Evolutionary conservation across 2,113 vertebrate species (phyloP).

Genomic region (Platysternon megacephalum): DNA sequence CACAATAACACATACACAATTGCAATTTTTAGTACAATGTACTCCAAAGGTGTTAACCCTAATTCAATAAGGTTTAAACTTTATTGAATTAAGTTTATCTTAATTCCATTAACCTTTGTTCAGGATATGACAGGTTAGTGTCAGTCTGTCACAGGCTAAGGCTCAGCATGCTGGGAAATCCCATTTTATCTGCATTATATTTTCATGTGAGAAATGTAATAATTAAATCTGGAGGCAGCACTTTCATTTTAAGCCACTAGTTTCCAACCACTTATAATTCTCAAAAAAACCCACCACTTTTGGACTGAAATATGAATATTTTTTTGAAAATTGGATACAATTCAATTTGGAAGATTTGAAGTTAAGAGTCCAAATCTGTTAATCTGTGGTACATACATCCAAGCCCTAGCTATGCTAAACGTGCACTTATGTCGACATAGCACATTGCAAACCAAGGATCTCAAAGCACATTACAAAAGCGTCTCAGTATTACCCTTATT

Average conservation of each 20-base stretch:
- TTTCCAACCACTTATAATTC: neutral
- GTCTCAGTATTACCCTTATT: neutral
- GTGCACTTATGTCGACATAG: neutral
- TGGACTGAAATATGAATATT: neutral
- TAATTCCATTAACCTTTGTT: neutral
- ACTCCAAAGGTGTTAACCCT: neutral
- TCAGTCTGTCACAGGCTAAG: neutral
- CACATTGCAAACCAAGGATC: neutral
- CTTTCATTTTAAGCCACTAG: neutral
- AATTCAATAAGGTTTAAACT: neutral
- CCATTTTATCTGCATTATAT: constrained; percentile 32
- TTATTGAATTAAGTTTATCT: neutral
- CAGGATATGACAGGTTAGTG: neutral
- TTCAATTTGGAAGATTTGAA: neutral
- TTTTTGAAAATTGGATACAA: neutral
- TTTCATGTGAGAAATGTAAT: neutral
- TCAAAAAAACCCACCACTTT: neutral
- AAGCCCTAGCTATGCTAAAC: neutral
- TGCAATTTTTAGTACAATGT: neutral
- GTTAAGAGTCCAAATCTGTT: neutral
- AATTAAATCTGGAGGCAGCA: neutral
- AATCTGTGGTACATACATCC: neutral
- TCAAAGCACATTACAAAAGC: neutral
- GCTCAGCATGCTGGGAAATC: constrained; percentile 19
- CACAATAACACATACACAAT: neutral